Evolutionary conservation across 2,888 invertebrate genomes (phyloP).

Genomic region (Bhutanitis thaidina): DNA sequence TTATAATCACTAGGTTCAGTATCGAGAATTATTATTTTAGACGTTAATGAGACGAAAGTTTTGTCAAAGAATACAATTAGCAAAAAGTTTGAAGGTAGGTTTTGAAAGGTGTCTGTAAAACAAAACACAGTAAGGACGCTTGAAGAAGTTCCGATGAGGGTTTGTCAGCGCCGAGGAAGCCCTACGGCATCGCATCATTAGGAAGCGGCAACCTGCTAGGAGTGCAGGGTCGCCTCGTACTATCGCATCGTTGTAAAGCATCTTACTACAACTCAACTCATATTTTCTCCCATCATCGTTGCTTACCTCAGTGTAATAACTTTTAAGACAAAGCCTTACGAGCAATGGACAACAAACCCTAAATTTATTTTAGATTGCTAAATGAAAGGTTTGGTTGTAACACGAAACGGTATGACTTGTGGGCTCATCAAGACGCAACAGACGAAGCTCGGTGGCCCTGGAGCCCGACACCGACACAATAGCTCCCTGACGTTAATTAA

Average conservation of each 20-base stretch:
- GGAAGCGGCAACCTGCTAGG: conserved; percentile 50
- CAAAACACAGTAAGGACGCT: conserved; percentile 33
- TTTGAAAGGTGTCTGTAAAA: conserved; percentile 13
- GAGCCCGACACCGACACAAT: conserved; percentile 69
- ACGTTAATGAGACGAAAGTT: too few relatives aligned
- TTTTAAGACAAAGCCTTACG: conserved; percentile 4
- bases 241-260: conserved; percentile 22
- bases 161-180: conserved; percentile 43
- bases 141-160: conserved; percentile 44
- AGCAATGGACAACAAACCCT: conserved; percentile 30
- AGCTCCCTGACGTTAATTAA: conserved; percentile 76
- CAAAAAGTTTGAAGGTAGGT: background rate
- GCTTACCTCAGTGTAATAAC: conserved; percentile 5
- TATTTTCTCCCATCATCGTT: conserved; percentile 23
- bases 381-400: conserved; percentile 45
- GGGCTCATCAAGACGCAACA: conserved; percentile 54
- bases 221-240: conserved; percentile 33
- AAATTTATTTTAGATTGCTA: conserved; percentile 25
- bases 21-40: too few relatives aligned
- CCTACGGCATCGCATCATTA: conserved; percentile 43
- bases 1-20: too few relatives aligned
- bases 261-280: background rate
- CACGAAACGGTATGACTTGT: conserved; percentile 57
- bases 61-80: background rate
- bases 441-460: conserved; percentile 49